A percentile compares a stretch with the other conserved stretches of the same genome.
Evolutionary conservation across 2,113 vertebrate species (phyloP).

Genomic region (Brachyistius frenatus): DNA sequence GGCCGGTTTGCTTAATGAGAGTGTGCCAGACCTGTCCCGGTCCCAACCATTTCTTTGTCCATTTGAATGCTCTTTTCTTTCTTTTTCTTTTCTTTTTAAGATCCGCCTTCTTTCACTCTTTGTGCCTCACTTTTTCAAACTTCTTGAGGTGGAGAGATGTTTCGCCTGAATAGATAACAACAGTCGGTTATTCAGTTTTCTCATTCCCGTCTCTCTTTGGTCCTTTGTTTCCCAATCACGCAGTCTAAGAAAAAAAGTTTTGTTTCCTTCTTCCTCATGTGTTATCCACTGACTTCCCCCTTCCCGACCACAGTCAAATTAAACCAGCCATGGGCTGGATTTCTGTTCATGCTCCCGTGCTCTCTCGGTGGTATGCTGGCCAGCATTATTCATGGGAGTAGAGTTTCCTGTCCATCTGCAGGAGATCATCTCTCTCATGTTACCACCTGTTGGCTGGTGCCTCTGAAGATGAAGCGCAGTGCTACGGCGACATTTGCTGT

Average conservation of each 20-base stretch:
- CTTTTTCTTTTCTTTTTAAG: not conserved
- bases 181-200: slow-evolving; percentile 34
- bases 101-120: slow-evolving; percentile 24
- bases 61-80: slow-evolving; percentile 25
- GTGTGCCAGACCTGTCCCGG: slow-evolving; percentile 29
- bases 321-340: slow-evolving; percentile 17
- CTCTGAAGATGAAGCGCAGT: not conserved
- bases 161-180: slow-evolving; percentile 51
- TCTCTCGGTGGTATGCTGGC: slow-evolving; percentile 34
- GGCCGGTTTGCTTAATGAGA: slow-evolving; percentile 31
- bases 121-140: slow-evolving; percentile 33
- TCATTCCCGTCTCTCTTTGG: slow-evolving; percentile 6
- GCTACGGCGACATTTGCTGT: not conserved
- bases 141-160: slow-evolving; percentile 20
- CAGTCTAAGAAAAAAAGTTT: not conserved
- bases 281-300: not conserved
- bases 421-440: slow-evolving; percentile 65
- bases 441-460: slow-evolving; percentile 55
- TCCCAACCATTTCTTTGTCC: slow-evolving; percentile 29
- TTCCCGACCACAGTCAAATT: slow-evolving; percentile 27
- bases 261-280: not conserved
- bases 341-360: slow-evolving; percentile 44
- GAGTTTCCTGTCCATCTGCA: slow-evolving; percentile 62
- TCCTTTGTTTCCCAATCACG: not conserved
- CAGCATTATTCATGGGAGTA: slow-evolving; percentile 67